Evolutionary conservation across 2,888 invertebrate genomes (phyloP).

Genomic region (Tenthredo mesomela): DNA sequence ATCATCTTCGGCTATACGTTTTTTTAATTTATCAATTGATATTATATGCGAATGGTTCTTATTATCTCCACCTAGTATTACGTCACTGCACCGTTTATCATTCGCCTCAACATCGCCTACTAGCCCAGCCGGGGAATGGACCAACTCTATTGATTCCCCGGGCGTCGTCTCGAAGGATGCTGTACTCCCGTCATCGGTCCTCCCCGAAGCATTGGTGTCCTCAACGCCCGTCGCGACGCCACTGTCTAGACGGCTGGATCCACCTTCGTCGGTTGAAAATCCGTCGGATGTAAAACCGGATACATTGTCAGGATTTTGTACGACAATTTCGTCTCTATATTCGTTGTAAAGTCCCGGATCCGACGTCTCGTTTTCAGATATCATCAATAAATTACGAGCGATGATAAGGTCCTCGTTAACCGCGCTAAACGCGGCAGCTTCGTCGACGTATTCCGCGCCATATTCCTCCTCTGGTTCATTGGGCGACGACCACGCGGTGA

Average conservation of each 20-base stretch:
- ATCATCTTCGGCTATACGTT: background rate
- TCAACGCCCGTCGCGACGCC: slow-evolving; percentile 47
- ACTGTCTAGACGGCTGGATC: slow-evolving; percentile 32
- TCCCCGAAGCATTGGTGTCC: slow-evolving; percentile 43
- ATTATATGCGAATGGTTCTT: background rate
- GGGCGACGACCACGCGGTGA: slow-evolving; percentile 58
- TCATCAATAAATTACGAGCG: background rate
- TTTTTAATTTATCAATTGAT: background rate
- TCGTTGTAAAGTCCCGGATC: slow-evolving; percentile 1
- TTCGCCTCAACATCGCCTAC: slow-evolving; percentile 11
- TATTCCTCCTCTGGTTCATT: slow-evolving; percentile 37
- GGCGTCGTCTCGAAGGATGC: slow-evolving; percentile 33
- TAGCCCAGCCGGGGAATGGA: slow-evolving; percentile 22
- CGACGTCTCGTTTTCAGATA: slow-evolving; percentile 42
- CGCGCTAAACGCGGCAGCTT: background rate
- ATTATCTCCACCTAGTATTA: background rate
- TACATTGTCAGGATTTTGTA: background rate
- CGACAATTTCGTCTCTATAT: background rate
- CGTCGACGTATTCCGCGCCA: background rate
- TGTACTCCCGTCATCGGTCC: slow-evolving; percentile 22
- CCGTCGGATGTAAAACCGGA: slow-evolving; percentile 15
- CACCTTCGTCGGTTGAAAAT: slow-evolving; percentile 43
- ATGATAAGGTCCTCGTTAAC: slow-evolving; percentile 37
- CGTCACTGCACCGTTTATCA: slow-evolving; percentile 35
- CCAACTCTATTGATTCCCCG: slow-evolving; percentile 49